phyloP scores from a whole-genome alignment of 2,888 invertebrate species.

The Physocephala rufipes region DNA sequence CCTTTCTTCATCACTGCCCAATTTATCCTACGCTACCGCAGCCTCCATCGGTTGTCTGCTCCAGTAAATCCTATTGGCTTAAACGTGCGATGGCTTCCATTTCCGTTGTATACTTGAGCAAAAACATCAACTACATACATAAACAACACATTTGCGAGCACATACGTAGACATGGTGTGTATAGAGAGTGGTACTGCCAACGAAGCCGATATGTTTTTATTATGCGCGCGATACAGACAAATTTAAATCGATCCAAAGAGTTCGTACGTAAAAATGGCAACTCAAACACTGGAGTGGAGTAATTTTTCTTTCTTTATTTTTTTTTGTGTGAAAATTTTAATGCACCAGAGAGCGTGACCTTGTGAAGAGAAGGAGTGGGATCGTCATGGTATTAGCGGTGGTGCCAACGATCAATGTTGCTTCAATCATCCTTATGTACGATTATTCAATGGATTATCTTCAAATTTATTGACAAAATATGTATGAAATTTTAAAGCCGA shows the following conservation, averaged over 20 bases:
- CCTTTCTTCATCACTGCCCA: not conserved
- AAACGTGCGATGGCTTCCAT: conserved; percentile 2
- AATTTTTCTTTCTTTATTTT: conserved; percentile 7
- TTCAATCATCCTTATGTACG: conserved; percentile 12
- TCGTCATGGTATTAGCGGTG: not conserved
- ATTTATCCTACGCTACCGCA: not conserved
- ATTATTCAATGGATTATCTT: conserved; percentile 29
- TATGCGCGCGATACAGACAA: not conserved
- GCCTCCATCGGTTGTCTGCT: conserved; percentile 11
- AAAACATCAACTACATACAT: too few relatives aligned
- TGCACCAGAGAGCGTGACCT: not conserved
- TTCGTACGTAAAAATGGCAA: conserved; percentile 20
- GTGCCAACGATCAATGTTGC: not conserved
- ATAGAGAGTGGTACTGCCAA: not conserved
- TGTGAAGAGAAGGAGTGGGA: not conserved
- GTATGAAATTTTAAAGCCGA: not conserved
- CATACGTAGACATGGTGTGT: too few relatives aligned
- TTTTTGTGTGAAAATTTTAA: conserved; percentile 10
- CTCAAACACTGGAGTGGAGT: not conserved
- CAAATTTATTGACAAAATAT: conserved; percentile 31
- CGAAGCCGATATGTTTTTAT: conserved; percentile 9
- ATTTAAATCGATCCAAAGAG: not conserved
- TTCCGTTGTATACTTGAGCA: not conserved
- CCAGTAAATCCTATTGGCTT: conserved; percentile 22
- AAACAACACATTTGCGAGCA: too few relatives aligned